phyloP scores from a whole-genome alignment of 2,113 vertebrate genomes.

The Piprites chloris region DNA sequence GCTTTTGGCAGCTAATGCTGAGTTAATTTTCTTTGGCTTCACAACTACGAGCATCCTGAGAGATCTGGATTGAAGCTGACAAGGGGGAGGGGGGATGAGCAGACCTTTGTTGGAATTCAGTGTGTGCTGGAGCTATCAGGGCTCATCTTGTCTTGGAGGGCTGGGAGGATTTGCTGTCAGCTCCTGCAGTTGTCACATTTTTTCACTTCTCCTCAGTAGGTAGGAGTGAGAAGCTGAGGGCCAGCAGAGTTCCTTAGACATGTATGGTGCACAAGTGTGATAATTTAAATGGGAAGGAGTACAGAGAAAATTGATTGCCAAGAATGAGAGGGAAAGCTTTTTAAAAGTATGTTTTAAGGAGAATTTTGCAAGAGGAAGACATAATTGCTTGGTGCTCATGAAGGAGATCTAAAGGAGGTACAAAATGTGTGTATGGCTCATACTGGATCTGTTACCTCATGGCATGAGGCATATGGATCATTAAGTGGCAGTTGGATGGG shows the following conservation, averaged over 20 bases:
- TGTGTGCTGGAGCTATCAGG: neutral
- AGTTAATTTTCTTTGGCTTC: neutral
- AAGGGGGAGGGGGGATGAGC: neutral
- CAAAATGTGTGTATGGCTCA: neutral
- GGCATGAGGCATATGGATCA: neutral
- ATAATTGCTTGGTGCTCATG: neutral
- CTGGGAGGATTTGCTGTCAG: neutral
- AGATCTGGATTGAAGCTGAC: neutral
- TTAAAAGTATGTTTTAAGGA: neutral
- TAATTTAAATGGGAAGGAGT: neutral
- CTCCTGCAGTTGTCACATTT: constrained; percentile 30
- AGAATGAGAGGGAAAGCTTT: neutral
- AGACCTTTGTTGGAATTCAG: neutral
- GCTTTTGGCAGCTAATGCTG: neutral
- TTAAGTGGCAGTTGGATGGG: neutral
- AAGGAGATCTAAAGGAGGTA: neutral
- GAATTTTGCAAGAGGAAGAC: neutral
- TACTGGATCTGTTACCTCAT: neutral
- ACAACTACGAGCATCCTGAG: neutral
- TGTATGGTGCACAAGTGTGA: neutral
- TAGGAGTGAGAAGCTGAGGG: constrained; percentile 57
- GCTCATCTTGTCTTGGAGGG: neutral
- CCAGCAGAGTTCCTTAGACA: constrained; percentile 26
- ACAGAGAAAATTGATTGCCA: neutral
- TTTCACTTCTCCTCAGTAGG: constrained; percentile 22